These are phyloP conservation scores for Saccostrea echinata DNA, from an alignment of 1,140 invertebrate species.

Conservation along the genomic window DNA sequence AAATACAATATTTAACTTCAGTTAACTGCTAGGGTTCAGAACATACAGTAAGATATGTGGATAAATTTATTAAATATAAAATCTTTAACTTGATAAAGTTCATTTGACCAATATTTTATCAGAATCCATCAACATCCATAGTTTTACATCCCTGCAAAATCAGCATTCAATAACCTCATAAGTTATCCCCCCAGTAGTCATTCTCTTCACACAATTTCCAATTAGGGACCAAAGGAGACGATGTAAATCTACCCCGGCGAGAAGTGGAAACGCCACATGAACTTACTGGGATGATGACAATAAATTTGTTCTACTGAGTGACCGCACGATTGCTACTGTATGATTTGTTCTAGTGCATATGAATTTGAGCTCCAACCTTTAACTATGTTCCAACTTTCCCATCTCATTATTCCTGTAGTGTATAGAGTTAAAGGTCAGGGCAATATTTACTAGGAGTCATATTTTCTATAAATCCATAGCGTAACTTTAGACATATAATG, in stretches of 20 bases:
- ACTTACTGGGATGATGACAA: neutral
- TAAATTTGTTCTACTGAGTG: neutral
- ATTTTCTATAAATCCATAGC: too few species aligned
- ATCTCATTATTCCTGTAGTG: neutral
- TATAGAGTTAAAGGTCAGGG: neutral
- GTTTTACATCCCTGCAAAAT: neutral
- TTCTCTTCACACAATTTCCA: neutral
- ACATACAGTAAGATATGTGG: too few species aligned
- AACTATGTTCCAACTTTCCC: neutral
- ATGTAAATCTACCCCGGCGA: neutral
- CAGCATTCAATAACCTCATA: neutral
- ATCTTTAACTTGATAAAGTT: too few species aligned
- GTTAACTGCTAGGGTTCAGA: too few species aligned
- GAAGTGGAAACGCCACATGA: neutral
- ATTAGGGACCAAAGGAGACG: neutral
- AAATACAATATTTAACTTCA: too few species aligned
- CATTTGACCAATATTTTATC: too few species aligned
- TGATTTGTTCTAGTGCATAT: neutral
- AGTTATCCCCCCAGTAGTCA: neutral
- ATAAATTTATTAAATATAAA: too few species aligned
- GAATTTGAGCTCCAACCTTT: neutral
- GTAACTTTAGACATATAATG: too few species aligned
- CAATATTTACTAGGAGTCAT: neutral
- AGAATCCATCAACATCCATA: too few species aligned
- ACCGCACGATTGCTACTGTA: neutral